These are phyloP conservation scores for Cacajao melanocephalus DNA, from an alignment of 2,797 vertebrate species.

Conservation along the genomic window DNA sequence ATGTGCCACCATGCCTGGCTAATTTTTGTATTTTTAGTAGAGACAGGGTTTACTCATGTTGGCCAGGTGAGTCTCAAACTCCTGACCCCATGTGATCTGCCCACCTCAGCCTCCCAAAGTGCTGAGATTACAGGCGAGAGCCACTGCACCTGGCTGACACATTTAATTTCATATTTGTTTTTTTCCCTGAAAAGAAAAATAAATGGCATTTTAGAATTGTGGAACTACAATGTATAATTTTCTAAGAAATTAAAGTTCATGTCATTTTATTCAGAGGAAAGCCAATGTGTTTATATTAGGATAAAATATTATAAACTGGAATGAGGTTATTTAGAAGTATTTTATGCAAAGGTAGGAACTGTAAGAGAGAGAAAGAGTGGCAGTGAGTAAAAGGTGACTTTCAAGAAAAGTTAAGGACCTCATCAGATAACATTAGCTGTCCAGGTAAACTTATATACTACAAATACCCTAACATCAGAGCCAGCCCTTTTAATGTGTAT, in stretches of 20 bases:
- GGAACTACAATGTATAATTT: neutral
- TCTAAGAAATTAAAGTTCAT: slow-evolving; percentile 21
- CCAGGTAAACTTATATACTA: neutral
- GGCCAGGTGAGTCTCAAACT: no score
- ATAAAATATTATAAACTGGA: neutral
- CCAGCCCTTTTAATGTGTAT: neutral
- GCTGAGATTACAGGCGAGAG: no score
- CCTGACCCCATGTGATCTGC: no score
- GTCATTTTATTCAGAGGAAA: slow-evolving; percentile 13
- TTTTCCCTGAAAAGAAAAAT: neutral
- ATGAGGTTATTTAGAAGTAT: neutral
- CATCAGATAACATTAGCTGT: slow-evolving; percentile 22
- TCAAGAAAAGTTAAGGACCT: neutral
- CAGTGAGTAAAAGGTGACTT: slow-evolving; percentile 8
- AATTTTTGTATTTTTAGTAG: no score
- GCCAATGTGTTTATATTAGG: neutral
- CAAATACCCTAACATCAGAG: neutral
- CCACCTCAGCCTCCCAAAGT: no score
- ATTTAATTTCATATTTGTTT: slow-evolving; percentile 13
- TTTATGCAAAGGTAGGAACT: neutral
- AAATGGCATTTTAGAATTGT: slow-evolving; percentile 17
- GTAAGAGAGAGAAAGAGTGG: neutral
- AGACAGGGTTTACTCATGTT: no score
- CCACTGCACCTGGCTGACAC: no score
- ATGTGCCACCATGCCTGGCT: no score